A percentile compares a stretch with the other conserved stretches of the same genome.
Conservation (phyloP, 2,797 vertebrate species). For the Sebastes miniatus region DNA sequence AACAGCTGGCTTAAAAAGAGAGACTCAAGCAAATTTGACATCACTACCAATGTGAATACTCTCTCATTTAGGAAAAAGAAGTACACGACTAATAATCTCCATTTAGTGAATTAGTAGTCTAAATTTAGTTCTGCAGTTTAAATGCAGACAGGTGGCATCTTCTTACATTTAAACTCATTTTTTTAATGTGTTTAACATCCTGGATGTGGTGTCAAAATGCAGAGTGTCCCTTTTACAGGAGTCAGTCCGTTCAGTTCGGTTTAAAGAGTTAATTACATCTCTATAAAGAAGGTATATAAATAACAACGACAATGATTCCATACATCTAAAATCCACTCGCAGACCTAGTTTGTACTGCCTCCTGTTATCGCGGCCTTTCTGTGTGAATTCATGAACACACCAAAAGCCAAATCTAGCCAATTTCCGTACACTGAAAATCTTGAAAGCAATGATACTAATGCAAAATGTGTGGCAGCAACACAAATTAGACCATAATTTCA, state of each 20-base stretch:
- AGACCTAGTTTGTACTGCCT: conserved; percentile 45
- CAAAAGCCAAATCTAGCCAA: not conserved
- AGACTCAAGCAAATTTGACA: conserved; percentile 53
- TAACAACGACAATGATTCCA: conserved; percentile 71
- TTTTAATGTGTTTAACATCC: no score
- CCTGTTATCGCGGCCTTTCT: not conserved
- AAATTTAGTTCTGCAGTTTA: not conserved
- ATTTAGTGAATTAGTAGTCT: conserved; percentile 2
- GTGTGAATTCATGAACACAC: not conserved
- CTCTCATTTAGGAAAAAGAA: not conserved
- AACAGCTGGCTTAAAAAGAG: conserved; percentile 62
- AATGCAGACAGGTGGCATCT: not conserved
- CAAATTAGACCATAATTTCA: conserved; percentile 35
- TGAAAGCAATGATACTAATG: not conserved
- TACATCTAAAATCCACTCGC: conserved; percentile 68
- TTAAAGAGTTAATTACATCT: conserved; percentile 74
- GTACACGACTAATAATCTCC: not conserved
- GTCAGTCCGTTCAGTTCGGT: conserved; percentile 52
- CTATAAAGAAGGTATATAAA: conserved; percentile 73
- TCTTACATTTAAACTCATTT: not conserved
- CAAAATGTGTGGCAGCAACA: conserved; percentile 31
- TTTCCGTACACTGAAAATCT: not conserved
- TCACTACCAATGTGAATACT: conserved; percentile 24
- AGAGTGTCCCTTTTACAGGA: conserved; percentile 54
- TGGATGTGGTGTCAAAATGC: conserved; percentile 53